Evolutionary conservation across 2,888 invertebrate species (phyloP).

Genomic region (Cephus spinipes): DNA sequence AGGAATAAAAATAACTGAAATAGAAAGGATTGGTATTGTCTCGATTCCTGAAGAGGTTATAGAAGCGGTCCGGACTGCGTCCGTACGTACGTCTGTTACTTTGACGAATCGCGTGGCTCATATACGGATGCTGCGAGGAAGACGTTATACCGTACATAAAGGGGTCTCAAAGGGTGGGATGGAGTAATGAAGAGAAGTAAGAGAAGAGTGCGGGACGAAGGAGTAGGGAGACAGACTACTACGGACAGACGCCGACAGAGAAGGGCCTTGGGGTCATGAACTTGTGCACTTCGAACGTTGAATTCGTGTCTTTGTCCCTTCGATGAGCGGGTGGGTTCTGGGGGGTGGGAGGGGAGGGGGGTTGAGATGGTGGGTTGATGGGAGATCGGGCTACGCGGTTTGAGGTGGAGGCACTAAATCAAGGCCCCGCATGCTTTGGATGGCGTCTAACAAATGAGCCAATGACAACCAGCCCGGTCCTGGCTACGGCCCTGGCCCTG

Average conservation of each 20-base stretch:
- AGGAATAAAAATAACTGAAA: background rate
- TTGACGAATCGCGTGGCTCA: conserved; percentile 47
- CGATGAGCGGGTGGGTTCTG: conserved; percentile 37
- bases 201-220: conserved; percentile 13
- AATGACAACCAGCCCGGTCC: conserved; percentile 64
- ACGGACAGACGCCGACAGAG: background rate
- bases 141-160: conserved; percentile 32
- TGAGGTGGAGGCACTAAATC: conserved; percentile 65
- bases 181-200: conserved; percentile 25
- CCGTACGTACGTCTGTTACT: conserved; percentile 31
- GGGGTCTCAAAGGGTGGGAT: conserved; percentile 17
- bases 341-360: conserved; percentile 12
- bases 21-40: background rate
- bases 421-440: conserved; percentile 67
- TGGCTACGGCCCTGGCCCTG: conserved; percentile 41
- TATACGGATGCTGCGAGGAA: conserved; percentile 44
- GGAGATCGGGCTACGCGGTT: conserved; percentile 30
- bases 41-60: background rate
- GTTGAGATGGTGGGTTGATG: conserved; percentile 22
- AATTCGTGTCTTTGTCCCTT: conserved; percentile 59
- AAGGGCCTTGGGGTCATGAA: conserved; percentile 44
- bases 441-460: conserved; percentile 67
- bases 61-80: conserved; percentile 29
- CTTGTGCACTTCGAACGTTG: conserved; percentile 47
- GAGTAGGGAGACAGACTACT: conserved; percentile 22